phyloP scores from a whole-genome alignment of 2,888 invertebrate genomes.

The Eledone cirrhosa region DNA sequence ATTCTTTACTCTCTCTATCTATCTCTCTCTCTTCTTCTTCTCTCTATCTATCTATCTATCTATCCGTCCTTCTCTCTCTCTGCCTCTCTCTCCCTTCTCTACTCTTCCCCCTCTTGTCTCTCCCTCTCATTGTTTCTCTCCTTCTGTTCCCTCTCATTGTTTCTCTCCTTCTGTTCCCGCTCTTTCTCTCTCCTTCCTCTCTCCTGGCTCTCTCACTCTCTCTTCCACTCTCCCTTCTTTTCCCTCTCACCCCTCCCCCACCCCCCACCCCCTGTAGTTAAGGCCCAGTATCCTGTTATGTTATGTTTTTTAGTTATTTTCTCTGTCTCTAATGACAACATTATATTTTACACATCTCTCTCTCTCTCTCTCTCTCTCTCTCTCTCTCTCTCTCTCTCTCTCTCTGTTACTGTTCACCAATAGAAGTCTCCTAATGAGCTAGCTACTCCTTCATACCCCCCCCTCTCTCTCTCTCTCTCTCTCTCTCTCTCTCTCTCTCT shows the following conservation, averaged over 20 bases:
- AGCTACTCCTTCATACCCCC: background rate
- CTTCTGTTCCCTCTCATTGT: background rate
- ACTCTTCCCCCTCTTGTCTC: background rate
- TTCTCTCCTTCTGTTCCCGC: background rate
- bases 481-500: background rate
- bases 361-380: background rate
- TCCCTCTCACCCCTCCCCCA: background rate
- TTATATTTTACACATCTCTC: background rate
- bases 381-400: background rate
- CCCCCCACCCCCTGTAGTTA: background rate
- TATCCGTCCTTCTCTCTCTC: background rate
- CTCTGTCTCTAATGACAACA: background rate
- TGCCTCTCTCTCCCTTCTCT: background rate
- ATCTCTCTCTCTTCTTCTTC: background rate
- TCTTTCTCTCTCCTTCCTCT: background rate
- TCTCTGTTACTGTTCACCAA: background rate
- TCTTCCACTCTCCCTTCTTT: background rate
- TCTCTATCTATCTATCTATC: background rate
- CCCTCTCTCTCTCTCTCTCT: background rate
- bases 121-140: background rate
- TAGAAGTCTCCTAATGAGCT: background rate
- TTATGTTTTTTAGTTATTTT: background rate
- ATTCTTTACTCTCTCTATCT: slow-evolving; percentile 4
- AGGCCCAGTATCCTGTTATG: background rate
- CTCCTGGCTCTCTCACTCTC: background rate